These are phyloP conservation scores for Artemia sinica DNA, from an alignment of 2,888 invertebrate species.

Conservation along the genomic window DNA sequence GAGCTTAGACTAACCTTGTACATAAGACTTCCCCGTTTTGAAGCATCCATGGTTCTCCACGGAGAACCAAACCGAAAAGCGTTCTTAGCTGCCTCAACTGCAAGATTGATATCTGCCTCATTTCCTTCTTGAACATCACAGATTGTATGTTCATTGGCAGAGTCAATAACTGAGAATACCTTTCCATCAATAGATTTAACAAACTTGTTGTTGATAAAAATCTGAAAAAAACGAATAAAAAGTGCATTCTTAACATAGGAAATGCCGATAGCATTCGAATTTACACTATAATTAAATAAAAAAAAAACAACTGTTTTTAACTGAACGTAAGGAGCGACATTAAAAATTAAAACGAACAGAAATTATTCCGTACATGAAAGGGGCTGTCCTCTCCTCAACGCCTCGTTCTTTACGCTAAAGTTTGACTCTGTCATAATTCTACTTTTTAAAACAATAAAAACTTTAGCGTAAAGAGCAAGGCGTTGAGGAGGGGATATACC, in stretches of 20 bases:
- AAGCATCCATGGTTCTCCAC: conserved; percentile 42
- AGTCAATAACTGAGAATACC: conserved; percentile 69
- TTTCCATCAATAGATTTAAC: conserved; percentile 60
- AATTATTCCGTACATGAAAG: too few species aligned
- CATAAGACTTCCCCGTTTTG: conserved; percentile 38
- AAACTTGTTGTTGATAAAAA: conserved; percentile 44
- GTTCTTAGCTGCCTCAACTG: conserved; percentile 38
- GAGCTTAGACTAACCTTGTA: conserved; percentile 28
- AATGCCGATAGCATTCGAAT: conserved; percentile 16
- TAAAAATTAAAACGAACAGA: too few species aligned
- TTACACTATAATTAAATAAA: not conserved
- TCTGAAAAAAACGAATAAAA: conserved; percentile 26
- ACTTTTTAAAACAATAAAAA: too few species aligned
- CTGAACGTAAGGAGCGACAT: too few species aligned
- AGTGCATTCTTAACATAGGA: conserved; percentile 24
- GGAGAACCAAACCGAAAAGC: conserved; percentile 38
- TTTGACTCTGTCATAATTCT: too few species aligned
- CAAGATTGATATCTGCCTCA: conserved; percentile 43
- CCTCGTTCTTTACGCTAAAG: too few species aligned
- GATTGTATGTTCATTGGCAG: conserved; percentile 56
- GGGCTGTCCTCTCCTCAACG: too few species aligned
- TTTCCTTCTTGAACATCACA: conserved; percentile 62
- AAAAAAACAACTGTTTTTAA: too few species aligned
- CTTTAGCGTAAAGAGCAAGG: too few species aligned
- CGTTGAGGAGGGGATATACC: too few species aligned